Conservation (phyloP, 1,140 invertebrate species). For the Pogonognathellus flavescens region DNA sequence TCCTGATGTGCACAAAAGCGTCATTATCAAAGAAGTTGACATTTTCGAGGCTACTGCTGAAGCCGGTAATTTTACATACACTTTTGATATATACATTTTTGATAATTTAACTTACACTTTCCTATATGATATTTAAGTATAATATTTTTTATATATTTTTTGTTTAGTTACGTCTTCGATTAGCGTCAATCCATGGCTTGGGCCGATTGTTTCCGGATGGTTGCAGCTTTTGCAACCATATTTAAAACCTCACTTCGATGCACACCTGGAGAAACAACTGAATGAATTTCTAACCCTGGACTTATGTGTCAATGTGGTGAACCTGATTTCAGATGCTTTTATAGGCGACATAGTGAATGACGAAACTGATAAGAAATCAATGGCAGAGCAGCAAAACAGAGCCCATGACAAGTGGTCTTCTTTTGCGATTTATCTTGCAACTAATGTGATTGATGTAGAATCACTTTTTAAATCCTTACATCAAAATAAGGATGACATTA, state of each 20-base stretch:
- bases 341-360: not conserved
- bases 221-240: conserved; percentile 52
- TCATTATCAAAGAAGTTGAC: conserved; percentile 54
- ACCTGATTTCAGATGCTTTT: conserved; percentile 59
- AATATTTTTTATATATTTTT: too few species aligned
- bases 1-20: conserved; percentile 44
- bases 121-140: too few species aligned
- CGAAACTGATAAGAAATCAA: not conserved
- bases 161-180: conserved; percentile 58
- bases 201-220: conserved; percentile 55
- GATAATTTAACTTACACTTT: too few species aligned
- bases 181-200: conserved; percentile 8
- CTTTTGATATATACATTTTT: too few species aligned
- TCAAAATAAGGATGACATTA: conserved; percentile 53
- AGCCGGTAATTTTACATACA: too few species aligned
- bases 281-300: conserved; percentile 52
- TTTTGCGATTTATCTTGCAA: conserved; percentile 20
- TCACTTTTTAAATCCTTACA: conserved; percentile 27
- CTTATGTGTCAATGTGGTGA: conserved; percentile 48
- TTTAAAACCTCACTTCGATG: conserved; percentile 53
- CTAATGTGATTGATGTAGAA: conserved; percentile 54
- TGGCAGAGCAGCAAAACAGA: not conserved
- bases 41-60: conserved; percentile 41
- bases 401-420: not conserved
- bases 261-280: conserved; percentile 51